A percentile compares a stretch with the other conserved stretches of the same genome.
phyloP scores from a whole-genome alignment of 2,113 vertebrate species.

The Lucifuga dentata region DNA sequence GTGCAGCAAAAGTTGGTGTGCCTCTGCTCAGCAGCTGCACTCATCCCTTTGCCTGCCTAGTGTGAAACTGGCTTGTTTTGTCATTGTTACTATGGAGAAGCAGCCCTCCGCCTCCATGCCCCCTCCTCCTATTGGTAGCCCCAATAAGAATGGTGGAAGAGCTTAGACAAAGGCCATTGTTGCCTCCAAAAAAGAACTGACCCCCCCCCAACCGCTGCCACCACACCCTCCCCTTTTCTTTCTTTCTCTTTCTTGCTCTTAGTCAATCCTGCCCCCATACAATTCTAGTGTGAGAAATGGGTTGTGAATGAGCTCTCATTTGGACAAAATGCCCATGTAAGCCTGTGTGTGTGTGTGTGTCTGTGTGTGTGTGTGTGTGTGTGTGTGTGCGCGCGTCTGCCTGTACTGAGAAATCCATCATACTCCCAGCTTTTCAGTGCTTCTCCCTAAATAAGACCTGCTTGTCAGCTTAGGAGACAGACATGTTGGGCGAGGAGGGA shows the following conservation, averaged over 20 bases:
- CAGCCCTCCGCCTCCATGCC: constrained; percentile 55
- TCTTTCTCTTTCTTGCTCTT: constrained; percentile 43
- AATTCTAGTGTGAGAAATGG: constrained; percentile 80
- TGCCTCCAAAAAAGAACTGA: constrained; percentile 77
- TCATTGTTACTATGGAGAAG: constrained; percentile 86
- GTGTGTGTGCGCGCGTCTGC: constrained; percentile 45
- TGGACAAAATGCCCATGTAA: constrained; percentile 58
- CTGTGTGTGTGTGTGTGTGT: too few species aligned
- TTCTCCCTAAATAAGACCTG: constrained; percentile 71
- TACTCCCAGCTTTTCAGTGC: constrained; percentile 36
- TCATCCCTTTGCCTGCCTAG: constrained; percentile 61
- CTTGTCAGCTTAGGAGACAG: constrained; percentile 71
- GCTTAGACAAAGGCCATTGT: constrained; percentile 87
- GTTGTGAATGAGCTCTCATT: constrained; percentile 73
- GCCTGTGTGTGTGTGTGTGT: constrained; percentile 55
- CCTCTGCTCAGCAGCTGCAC: constrained; percentile 50
- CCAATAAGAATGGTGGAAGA: constrained; percentile 83
- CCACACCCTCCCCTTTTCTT: constrained; percentile 42
- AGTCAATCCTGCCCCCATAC: constrained; percentile 67
- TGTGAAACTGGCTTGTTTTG: constrained; percentile 80
- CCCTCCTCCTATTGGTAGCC: constrained; percentile 60
- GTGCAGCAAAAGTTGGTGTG: constrained; percentile 50
- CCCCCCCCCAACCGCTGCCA: constrained; percentile 45
- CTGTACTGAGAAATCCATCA: constrained; percentile 56
- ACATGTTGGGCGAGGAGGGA: constrained; percentile 65